phyloP scores from a whole-genome alignment of 2,113 vertebrate species.

The Coturnix japonica region DNA sequence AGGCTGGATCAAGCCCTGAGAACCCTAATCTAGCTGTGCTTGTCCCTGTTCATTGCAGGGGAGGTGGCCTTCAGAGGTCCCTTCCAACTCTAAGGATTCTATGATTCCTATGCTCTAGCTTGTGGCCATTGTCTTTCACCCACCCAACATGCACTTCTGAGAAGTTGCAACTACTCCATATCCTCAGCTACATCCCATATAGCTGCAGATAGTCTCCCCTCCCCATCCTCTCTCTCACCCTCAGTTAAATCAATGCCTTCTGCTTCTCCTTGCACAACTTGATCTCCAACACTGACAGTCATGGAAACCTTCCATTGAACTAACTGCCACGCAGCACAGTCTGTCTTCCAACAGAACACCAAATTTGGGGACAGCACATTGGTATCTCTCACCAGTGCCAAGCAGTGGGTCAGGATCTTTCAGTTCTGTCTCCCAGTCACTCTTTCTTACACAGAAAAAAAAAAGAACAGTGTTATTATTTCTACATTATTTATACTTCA shows the following conservation, averaged over 20 bases:
- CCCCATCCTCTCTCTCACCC: neutral
- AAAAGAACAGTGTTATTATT: neutral
- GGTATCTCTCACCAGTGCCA: fast-evolving
- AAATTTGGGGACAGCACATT: fast-evolving
- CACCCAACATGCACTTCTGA: neutral
- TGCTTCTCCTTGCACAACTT: neutral
- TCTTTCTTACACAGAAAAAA: neutral
- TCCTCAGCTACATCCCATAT: fast-evolving
- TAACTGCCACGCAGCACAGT: neutral
- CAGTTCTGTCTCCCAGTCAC: neutral
- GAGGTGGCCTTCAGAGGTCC: too few relatives aligned
- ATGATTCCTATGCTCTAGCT: neutral
- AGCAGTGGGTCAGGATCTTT: neutral
- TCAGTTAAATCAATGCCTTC: neutral
- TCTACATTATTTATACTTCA: neutral
- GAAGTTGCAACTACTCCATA: neutral
- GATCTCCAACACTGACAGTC: neutral
- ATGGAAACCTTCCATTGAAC: neutral
- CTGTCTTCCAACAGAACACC: neutral
- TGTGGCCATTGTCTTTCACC: neutral
- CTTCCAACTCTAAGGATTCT: too few relatives aligned
- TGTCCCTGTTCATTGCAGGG: too few relatives aligned
- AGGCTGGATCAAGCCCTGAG: too few relatives aligned
- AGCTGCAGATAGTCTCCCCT: neutral
- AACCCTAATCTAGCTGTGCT: too few relatives aligned